These are phyloP conservation scores for Silurus aristotelis DNA, from an alignment of 2,797 vertebrate species.

Conservation along the genomic window DNA sequence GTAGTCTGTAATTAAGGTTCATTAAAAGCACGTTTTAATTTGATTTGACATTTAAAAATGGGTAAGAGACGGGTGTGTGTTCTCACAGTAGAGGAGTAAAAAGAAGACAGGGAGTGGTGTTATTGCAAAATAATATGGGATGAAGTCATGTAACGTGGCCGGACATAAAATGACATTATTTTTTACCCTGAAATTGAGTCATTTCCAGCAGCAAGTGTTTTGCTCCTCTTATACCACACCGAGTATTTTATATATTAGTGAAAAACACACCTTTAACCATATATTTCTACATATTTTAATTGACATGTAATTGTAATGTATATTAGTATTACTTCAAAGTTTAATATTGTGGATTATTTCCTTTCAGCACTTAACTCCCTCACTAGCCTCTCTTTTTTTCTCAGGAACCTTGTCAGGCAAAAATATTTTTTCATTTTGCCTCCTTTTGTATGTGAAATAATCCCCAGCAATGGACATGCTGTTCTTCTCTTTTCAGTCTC, in stretches of 20 bases:
- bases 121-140: background rate
- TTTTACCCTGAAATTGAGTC: background rate
- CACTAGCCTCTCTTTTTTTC: background rate
- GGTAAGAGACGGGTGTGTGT: background rate
- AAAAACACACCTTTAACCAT: background rate
- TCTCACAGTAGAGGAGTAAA: background rate
- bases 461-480: background rate
- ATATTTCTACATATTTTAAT: background rate
- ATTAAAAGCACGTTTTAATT: constrained; percentile 28
- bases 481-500: background rate
- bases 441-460: background rate
- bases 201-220: background rate
- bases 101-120: background rate
- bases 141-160: background rate
- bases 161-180: background rate
- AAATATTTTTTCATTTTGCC: background rate
- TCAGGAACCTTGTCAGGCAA: background rate
- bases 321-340: too few species aligned
- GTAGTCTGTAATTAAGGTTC: constrained; percentile 39
- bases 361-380: background rate
- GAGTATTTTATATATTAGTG: background rate
- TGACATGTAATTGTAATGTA: too few species aligned
- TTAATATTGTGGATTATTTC: too few species aligned
- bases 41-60: constrained; percentile 23
- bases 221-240: background rate